Conservation (phyloP, 2,113 vertebrate genomes). For the Tautogolabrus adspersus region DNA sequence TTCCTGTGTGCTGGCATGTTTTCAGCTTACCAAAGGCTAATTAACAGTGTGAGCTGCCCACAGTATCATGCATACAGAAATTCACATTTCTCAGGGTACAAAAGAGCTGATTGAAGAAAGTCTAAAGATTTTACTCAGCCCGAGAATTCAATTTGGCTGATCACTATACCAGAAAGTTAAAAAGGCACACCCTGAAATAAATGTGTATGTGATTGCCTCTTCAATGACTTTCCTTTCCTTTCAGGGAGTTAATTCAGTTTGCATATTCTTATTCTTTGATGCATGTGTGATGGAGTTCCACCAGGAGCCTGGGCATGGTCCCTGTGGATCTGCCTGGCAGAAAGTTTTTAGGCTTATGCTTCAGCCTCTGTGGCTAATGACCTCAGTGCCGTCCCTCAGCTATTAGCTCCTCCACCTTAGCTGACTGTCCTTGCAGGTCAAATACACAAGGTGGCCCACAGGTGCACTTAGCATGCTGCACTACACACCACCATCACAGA, state of each 20-base stretch:
- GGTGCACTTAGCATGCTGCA: constrained; percentile 57
- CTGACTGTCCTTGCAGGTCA: constrained; percentile 75
- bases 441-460: constrained; percentile 51
- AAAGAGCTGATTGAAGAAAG: background rate
- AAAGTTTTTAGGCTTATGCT: constrained; percentile 65
- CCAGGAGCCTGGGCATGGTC: constrained; percentile 50
- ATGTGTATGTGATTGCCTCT: constrained; percentile 46
- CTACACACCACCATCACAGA: constrained; percentile 13
- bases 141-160: constrained; percentile 54
- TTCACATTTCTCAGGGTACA: constrained; percentile 29
- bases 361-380: constrained; percentile 72
- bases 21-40: constrained; percentile 20
- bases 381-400: constrained; percentile 70
- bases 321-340: constrained; percentile 52
- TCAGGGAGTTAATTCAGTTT: constrained; percentile 59
- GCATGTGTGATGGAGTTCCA: constrained; percentile 48
- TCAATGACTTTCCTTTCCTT: constrained; percentile 53
- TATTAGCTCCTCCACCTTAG: constrained; percentile 71
- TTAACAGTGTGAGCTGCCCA: constrained; percentile 3
- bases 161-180: constrained; percentile 32
- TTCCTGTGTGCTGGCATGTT: constrained; percentile 19
- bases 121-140: constrained; percentile 9
- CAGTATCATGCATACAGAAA: background rate
- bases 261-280: constrained; percentile 61
- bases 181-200: constrained; percentile 40